Base-by-base conservation (phyloP, 2,113 vertebrate species). In the Cynocephalus volans region DNA sequence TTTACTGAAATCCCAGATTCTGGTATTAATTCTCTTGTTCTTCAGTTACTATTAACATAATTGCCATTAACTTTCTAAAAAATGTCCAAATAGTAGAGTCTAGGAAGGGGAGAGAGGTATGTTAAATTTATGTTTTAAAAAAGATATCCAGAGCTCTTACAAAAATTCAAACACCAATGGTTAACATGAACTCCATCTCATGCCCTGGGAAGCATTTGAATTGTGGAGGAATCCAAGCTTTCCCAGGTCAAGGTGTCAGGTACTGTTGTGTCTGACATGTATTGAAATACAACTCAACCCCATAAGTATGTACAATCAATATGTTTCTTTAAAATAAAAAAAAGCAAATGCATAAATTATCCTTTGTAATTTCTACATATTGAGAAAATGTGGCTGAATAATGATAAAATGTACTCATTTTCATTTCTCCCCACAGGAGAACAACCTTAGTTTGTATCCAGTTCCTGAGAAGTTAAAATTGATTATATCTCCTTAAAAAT, bases 401-500 rank as follows among this genome's bases (percentile, higher is more conserved):
- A 62, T 41, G 41, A 41, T 65, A n/a, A 95, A 79, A 50, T 62
- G 2, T 70, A 19, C 5, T 60, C 60, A 33, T 79, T 79, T 91
- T 33, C 15, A 45, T 0, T 70, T 75, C 36, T 65, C 33, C 67
- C 28, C 41, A 0, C 86, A 50, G 31, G 14, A 93, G 5, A 75
- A 56, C 23, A 48, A 70, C 36, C 23, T 83, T 67, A 80, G 18
- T 86, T 92, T 86, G 13, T 79, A 23, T 54, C 33, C 28, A 58
- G 7, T 80, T 80, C 11, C 81, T 80, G 65, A 93, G 36, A 93
- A 81, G 8, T 88, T 83, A 31, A 94, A 92, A 82, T 31, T 28
- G 48, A 89, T 60, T 36, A 1, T 41, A 26, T 50, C n/a, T 89
- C 23, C 58, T 89, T 65, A 28, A 95, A 90, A 73, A 90, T 80